Percentiles rank a stretch among this genome's conserved stretches.
phyloP scores from a whole-genome alignment of 2,113 vertebrate genomes.

The human region DNA sequence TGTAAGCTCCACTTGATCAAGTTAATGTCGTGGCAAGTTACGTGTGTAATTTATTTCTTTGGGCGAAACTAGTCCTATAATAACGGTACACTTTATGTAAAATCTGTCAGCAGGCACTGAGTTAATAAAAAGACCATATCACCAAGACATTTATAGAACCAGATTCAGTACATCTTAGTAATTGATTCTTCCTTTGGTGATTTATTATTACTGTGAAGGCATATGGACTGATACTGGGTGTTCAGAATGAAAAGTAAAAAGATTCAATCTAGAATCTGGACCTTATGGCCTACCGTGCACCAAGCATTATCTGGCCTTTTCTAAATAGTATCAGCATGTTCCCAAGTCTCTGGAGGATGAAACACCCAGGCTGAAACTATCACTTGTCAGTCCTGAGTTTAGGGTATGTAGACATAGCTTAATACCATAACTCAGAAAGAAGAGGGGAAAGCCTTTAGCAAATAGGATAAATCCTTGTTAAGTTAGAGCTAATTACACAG shows the following conservation, averaged over 20 bases:
- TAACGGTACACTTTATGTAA: constrained; percentile 41
- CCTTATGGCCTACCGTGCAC: neutral
- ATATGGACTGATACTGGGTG: neutral
- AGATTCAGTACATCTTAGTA: constrained; percentile 56
- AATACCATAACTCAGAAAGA: neutral
- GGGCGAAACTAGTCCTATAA: neutral
- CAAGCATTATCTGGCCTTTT: neutral
- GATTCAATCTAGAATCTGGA: neutral
- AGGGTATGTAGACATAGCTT: neutral
- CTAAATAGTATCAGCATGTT: neutral
- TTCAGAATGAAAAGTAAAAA: neutral
- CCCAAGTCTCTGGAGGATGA: neutral
- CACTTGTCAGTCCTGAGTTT: neutral
- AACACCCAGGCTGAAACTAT: neutral
- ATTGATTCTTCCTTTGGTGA: constrained; percentile 60
- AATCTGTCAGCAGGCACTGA: constrained; percentile 38
- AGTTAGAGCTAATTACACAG: constrained; percentile 20
- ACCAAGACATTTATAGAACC: constrained; percentile 67
- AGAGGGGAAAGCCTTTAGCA: neutral
- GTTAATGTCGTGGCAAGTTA: neutral
- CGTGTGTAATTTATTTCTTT: constrained; percentile 15
- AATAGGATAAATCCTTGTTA: constrained; percentile 5
- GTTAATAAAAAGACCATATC: constrained; percentile 57
- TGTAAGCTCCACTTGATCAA: constrained; percentile 2
- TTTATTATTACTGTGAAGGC: constrained; percentile 50